These are phyloP conservation scores for Euzetes globulus DNA, from an alignment of 2,888 invertebrate genomes.

Conservation along the genomic window DNA sequence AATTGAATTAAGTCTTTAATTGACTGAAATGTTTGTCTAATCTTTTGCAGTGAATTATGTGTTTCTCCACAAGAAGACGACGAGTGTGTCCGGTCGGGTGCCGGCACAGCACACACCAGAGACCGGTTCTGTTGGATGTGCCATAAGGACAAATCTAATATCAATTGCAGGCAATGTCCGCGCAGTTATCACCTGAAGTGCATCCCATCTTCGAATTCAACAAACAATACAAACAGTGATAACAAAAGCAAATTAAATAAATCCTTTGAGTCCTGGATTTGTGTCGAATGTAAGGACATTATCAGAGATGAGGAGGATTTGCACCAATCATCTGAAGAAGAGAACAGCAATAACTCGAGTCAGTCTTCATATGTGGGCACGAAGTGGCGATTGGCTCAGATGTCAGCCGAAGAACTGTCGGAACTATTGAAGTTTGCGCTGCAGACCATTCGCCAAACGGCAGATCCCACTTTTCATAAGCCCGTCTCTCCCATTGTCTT, in stretches of 20 bases:
- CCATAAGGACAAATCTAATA: slow-evolving; percentile 58
- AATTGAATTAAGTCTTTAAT: background rate
- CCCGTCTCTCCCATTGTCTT: slow-evolving; percentile 64
- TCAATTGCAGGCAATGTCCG: slow-evolving; percentile 64
- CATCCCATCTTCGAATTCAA: slow-evolving; percentile 44
- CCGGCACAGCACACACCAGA: background rate
- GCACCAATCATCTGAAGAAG: slow-evolving; percentile 51
- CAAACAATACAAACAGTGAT: background rate
- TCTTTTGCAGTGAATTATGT: background rate
- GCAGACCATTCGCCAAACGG: slow-evolving; percentile 60
- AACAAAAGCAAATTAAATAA: slow-evolving; percentile 7
- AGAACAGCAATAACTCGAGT: slow-evolving; percentile 52
- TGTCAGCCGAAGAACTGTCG: slow-evolving; percentile 65
- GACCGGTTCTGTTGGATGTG: slow-evolving; percentile 59
- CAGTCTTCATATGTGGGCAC: background rate
- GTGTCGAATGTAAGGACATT: slow-evolving; percentile 72
- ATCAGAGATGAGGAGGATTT: slow-evolving; percentile 57
- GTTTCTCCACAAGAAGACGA: background rate
- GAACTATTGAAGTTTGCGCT: slow-evolving; percentile 69
- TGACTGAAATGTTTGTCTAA: background rate
- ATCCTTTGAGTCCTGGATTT: slow-evolving; percentile 58
- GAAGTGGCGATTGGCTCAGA: slow-evolving; percentile 57
- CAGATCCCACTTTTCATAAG: slow-evolving; percentile 57
- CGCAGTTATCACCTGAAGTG: slow-evolving; percentile 79
- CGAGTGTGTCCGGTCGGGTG: background rate